Evolutionary conservation across 2,888 invertebrate species (phyloP), one percentile per base, ranked within the genome.

Genomic region (Noctua fimbriata): DNA sequence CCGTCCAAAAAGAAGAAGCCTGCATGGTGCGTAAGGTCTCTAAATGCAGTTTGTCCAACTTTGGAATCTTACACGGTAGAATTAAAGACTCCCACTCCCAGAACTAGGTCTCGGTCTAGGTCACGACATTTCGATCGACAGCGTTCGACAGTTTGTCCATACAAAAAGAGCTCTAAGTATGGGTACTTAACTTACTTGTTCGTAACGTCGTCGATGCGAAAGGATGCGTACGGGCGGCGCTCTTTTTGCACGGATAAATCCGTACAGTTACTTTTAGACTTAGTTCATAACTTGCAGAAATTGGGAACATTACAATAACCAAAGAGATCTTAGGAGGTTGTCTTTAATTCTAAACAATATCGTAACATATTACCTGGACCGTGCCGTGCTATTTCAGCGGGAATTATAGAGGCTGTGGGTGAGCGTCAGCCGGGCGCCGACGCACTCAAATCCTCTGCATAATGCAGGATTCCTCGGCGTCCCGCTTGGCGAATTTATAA

Each of bases 361-460:
- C 32, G 49, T 41, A 52, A 58, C 7, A 41, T 60, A n/a, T 63
- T 36, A 36, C 36, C 21, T 16, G 24, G 24, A 36, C 28, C 47
- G 66, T 76, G 36, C 18, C 47, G 14, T 73, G 32, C 18, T 55
- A 73, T 67, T 81, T 81, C 16, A 65, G 60, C 36, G 36, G 81
- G 52, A 75, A 76, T 73, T 67, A 36, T 63, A 63, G 47, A 71
- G 28, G 41, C 55, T 69, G 67, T 60, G 69, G 55, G 63, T 55
- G 28, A 44, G 44, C 63, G 47, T 21, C n/a, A 47, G 55, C 47
- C 63, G 47, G 18, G n/a, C 60, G 47, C n/a, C n/a, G 78, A 84
- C 81, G 81, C 85, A 86, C 80, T 86, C 78, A 82, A 87, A 87
- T 85, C 84, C 79, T 78, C 73, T 88, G 88, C 86, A 88, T 88